Evolutionary conservation across 1,140 invertebrate genomes (phyloP).

Genomic region (Oncopeltus fasciatus): DNA sequence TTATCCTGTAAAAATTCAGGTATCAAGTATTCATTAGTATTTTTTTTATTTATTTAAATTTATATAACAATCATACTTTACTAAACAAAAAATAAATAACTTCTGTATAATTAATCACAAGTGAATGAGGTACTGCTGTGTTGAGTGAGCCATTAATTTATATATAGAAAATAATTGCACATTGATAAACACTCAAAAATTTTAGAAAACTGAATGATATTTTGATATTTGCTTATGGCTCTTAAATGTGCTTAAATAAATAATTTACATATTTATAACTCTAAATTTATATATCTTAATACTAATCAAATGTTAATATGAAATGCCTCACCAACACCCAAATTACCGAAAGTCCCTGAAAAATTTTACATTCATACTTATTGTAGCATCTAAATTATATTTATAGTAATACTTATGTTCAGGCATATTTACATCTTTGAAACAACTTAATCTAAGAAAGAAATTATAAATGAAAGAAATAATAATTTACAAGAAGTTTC

Average conservation of each 20-base stretch:
- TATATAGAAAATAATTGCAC: neutral
- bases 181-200: neutral
- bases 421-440: constrained; percentile 1
- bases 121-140: constrained; percentile 1
- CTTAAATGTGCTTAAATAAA: neutral
- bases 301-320: constrained; percentile 6
- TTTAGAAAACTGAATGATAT: no score
- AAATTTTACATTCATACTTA: constrained; percentile 11
- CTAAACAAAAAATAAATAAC: neutral
- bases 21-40: neutral
- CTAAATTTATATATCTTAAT: neutral
- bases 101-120: neutral
- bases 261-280: constrained; percentile 10
- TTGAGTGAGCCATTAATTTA: constrained; percentile 3
- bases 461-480: neutral
- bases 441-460: neutral
- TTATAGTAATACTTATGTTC: constrained; percentile 3
- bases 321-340: constrained; percentile 3
- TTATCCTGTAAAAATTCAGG: neutral
- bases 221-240: neutral
- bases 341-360: constrained; percentile 2
- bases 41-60: neutral
- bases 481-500: constrained; percentile 1
- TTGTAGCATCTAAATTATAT: neutral
- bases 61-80: neutral